Evolutionary conservation across 2,888 invertebrate species (phyloP), one percentile per base, ranked within the genome.

Genomic region (Tachina grossa): DNA sequence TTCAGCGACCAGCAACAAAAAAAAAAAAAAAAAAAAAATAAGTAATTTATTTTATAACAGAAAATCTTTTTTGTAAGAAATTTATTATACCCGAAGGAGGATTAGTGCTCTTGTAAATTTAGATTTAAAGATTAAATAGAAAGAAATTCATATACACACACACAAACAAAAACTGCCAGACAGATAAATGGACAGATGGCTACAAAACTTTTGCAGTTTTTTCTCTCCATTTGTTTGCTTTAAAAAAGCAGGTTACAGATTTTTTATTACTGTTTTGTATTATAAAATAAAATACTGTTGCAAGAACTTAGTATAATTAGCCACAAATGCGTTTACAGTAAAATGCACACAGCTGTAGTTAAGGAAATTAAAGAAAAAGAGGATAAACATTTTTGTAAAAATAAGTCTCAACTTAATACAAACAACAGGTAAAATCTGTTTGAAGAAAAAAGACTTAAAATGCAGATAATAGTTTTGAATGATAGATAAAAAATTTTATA

Each of bases 251-350:
- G 22, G 1, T 66, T 77, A 19, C 5, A 47, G 39, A n/a, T 65
- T 45, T 19, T 31, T 31, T 31, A 2, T 31, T 31, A 4, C 31
- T 0, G 31, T 31, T 45, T 65, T 45, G 47, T 66, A 39, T 59
- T 66, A 75, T 31, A 53, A 16, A 41, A 66, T 22, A 16, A 16
- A 51, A 13, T 57, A 47, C 51, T 59, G 41, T 45, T 22, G 57
- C 39, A 74, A 81, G 51, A 83, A 85, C 81, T 74, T 78, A 69
- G 57, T 69, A 81, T 69, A 85, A 85, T 82, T 82, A 82, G 78
- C 74, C 85, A 75, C 82, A 85, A 85, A 78, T 78, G 78, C 43
- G 47, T 78, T 81, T 69, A 53, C 74, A 78, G 51, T 65, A 65
- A 74, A 85, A 65, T 69, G 39, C 69, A 71, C 74, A 68, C 85